Conservation (phyloP, 2,113 vertebrate species). For the Eleginops maclovinus region DNA sequence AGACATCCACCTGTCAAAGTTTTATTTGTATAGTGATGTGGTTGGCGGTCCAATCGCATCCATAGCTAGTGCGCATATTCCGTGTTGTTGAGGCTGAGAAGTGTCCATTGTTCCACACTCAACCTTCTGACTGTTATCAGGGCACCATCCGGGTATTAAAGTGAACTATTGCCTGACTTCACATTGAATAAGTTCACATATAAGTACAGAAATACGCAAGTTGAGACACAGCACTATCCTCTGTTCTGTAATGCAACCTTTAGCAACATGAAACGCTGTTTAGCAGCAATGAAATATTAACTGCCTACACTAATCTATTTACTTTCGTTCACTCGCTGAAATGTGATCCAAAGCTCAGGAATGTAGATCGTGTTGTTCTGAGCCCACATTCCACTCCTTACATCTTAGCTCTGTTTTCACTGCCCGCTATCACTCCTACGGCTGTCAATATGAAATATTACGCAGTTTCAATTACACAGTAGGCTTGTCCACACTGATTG, state of each 20-base stretch:
- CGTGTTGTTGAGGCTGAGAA: too few species aligned
- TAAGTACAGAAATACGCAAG: too few species aligned
- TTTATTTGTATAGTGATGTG: too few species aligned
- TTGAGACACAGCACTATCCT: not conserved
- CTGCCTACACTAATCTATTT: conserved; percentile 27
- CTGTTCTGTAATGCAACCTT: not conserved
- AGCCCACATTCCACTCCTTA: conserved; percentile 17
- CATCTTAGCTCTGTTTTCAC: conserved; percentile 42
- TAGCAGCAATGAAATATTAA: conserved; percentile 5
- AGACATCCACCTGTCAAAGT: too few species aligned
- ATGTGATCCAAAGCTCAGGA: conserved; percentile 28
- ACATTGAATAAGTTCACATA: too few species aligned
- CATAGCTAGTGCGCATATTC: too few species aligned
- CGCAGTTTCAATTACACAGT: conserved; percentile 47
- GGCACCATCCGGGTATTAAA: too few species aligned
- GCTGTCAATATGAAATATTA: conserved; percentile 44
- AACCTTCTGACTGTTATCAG: too few species aligned
- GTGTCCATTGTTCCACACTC: too few species aligned
- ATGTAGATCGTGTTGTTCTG: conserved; percentile 10
- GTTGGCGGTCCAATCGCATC: too few species aligned
- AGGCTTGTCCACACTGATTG: conserved; percentile 22
- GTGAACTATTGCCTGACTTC: too few species aligned
- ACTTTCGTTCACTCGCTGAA: not conserved
- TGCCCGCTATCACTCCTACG: conserved; percentile 13
- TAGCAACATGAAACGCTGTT: not conserved